Conservation (phyloP, 1,140 invertebrate species). For the Macrosteles quadrilineatus region DNA sequence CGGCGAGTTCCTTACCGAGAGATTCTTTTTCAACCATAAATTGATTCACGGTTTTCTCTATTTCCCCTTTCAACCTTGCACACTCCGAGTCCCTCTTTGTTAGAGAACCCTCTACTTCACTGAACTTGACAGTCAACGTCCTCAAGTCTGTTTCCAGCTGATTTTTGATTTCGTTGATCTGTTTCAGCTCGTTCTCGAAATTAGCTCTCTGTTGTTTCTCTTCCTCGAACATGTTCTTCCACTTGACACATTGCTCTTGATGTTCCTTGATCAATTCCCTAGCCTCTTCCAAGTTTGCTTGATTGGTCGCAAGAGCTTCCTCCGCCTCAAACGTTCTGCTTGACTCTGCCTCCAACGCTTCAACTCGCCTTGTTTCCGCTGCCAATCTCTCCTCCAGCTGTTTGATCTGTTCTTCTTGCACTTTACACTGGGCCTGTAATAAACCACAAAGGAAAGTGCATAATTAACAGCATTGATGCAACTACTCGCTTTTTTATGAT, state of each 20-base stretch:
- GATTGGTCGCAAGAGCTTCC: slow-evolving; percentile 49
- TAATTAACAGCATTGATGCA: background rate
- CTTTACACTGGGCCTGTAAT: slow-evolving; percentile 52
- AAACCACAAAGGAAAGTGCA: slow-evolving; percentile 21
- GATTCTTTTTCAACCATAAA: slow-evolving; percentile 17
- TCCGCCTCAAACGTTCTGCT: slow-evolving; percentile 58
- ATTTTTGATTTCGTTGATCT: slow-evolving; percentile 43
- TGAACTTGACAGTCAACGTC: slow-evolving; percentile 41
- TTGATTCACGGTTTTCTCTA: slow-evolving; percentile 20
- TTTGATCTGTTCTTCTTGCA: slow-evolving; percentile 55
- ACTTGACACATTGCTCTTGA: slow-evolving; percentile 39
- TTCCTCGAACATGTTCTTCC: slow-evolving; percentile 37
- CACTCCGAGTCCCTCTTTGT: background rate
- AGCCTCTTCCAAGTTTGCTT: slow-evolving; percentile 49
- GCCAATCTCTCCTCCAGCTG: slow-evolving; percentile 55
- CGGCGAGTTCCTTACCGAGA: background rate
- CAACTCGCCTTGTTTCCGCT: slow-evolving; percentile 49
- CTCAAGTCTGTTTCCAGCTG: slow-evolving; percentile 40
- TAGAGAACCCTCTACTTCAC: background rate
- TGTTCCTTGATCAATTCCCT: slow-evolving; percentile 23
- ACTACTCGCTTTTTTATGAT: background rate
- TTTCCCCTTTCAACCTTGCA: background rate
- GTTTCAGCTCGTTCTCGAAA: slow-evolving; percentile 38
- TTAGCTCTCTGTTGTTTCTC: slow-evolving; percentile 43
- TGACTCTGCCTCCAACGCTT: slow-evolving; percentile 55